Base-by-base conservation (phyloP, 2,888 invertebrate genomes). In the Cheilosia soror region DNA sequence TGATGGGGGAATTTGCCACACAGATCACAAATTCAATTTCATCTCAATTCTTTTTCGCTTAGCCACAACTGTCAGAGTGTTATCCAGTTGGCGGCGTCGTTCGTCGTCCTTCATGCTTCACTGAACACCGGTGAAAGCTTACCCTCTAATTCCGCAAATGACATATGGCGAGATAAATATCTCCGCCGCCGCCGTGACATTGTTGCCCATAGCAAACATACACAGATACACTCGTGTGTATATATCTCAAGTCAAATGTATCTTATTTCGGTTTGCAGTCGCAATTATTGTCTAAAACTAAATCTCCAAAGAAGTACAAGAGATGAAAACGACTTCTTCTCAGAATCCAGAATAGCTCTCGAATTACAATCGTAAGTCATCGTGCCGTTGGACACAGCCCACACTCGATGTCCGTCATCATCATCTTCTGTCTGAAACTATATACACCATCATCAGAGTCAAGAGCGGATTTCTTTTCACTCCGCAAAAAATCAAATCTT, bases 1-100 rank as follows among this genome's bases (percentile, higher is more conserved):
- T 33, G 40, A 25, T 25, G 47, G 6, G 42, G 47, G 44, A 37
- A 76, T 65, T 60, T 76, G 58, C 31, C 53, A 53, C 63, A 63
- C 63, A 63, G 76, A 71, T 77, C 63, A 71, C 76, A 76, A 77
- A 76, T 71, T 71, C 71, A 76, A 76, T 82, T 72, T 66, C 53
- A 60, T 65, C 58, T 65, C 27, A 37, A 49, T 77, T 71, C 77
- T 58, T 66, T 65, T 66, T 71, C 71, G 13, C 57, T 69, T 69
- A 71, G 62, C 69, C 62, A n/a, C 78, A 63, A 65, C 69, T 63
- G 62, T 37, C 62, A 69, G 15, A 25, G 13, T 44, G 62, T 31
- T 25, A 29, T 13, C 40, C 25, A 5, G 29, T 20, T 11, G 7
- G 2, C 60, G n/a, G 9, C 11, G 40, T 7, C 15, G 42, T 49